Conservation (phyloP, 2,797 vertebrate genomes). For the Urosaurus nigricauda region DNA sequence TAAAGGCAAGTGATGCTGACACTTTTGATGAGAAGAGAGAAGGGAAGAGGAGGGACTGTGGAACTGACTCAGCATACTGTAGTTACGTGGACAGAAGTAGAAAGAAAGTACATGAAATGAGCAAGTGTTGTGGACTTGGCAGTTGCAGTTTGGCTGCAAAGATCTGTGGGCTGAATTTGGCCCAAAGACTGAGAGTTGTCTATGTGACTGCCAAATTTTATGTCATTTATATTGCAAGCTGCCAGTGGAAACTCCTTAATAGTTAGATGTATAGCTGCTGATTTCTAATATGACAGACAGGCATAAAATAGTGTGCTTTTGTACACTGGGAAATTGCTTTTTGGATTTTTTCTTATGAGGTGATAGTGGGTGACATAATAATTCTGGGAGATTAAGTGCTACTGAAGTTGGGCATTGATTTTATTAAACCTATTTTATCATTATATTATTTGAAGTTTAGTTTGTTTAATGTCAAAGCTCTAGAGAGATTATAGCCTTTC, state of each 20-base stretch:
- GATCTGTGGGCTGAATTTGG: background rate
- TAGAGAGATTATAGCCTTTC: background rate
- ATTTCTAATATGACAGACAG: slow-evolving; percentile 27
- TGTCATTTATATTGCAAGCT: background rate
- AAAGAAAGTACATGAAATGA: too few species aligned
- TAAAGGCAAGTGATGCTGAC: too few species aligned
- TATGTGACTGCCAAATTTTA: background rate
- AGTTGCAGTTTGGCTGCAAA: background rate
- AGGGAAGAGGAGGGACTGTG: background rate
- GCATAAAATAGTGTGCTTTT: slow-evolving; percentile 21
- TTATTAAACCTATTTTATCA: slow-evolving; percentile 31
- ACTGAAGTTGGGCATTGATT: slow-evolving; percentile 41
- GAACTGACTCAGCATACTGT: too few species aligned
- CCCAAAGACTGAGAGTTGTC: background rate
- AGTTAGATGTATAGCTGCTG: slow-evolving; percentile 19
- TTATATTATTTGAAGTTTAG: slow-evolving; percentile 31
- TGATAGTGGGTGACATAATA: slow-evolving; percentile 35
- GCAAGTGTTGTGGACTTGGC: background rate
- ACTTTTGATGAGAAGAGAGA: background rate
- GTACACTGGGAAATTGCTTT: slow-evolving; percentile 38
- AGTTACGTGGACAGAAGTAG: background rate
- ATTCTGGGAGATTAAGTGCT: slow-evolving; percentile 33
- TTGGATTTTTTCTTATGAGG: slow-evolving; percentile 28
- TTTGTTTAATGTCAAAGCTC: slow-evolving; percentile 37
- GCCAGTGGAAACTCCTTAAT: slow-evolving; percentile 24